phyloP scores from a whole-genome alignment of 2,797 vertebrate species.

The Cossypha dichroa region DNA sequence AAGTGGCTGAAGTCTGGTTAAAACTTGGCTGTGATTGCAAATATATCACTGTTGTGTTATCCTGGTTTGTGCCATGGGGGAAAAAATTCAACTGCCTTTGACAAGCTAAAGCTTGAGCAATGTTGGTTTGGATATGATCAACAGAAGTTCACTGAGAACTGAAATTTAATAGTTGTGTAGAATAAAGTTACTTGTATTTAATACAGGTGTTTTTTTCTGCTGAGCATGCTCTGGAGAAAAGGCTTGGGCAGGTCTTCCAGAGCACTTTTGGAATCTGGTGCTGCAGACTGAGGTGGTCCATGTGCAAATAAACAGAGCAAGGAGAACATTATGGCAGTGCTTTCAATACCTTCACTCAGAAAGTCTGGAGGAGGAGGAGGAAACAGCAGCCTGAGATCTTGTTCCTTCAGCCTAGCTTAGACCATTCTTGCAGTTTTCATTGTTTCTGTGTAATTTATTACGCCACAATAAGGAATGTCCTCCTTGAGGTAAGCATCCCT shows the following conservation, averaged over 20 bases:
- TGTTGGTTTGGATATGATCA: not conserved
- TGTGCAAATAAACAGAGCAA: not conserved
- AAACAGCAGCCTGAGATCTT: not conserved
- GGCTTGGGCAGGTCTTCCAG: not conserved
- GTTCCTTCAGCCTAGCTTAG: not conserved
- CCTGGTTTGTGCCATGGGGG: not conserved
- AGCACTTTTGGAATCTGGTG: not conserved
- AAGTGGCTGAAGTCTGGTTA: not conserved
- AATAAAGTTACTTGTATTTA: not conserved
- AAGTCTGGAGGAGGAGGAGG: not conserved
- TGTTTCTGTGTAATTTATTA: not conserved
- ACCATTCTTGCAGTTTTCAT: not conserved
- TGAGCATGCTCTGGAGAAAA: not conserved
- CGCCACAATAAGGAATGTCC: not conserved
- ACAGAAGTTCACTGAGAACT: not conserved
- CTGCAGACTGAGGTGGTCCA: not conserved
- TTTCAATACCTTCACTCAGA: not conserved
- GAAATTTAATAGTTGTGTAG: not conserved
- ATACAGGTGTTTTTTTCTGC: not conserved
- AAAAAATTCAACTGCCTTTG: not conserved
- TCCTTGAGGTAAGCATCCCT: not conserved
- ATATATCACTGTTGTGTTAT: not conserved
- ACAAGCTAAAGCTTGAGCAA: not conserved
- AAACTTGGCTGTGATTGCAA: not conserved
- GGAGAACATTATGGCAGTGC: not conserved